Base-by-base conservation (phyloP, 1,140 invertebrate genomes). In the Drosophila santomea region DNA sequence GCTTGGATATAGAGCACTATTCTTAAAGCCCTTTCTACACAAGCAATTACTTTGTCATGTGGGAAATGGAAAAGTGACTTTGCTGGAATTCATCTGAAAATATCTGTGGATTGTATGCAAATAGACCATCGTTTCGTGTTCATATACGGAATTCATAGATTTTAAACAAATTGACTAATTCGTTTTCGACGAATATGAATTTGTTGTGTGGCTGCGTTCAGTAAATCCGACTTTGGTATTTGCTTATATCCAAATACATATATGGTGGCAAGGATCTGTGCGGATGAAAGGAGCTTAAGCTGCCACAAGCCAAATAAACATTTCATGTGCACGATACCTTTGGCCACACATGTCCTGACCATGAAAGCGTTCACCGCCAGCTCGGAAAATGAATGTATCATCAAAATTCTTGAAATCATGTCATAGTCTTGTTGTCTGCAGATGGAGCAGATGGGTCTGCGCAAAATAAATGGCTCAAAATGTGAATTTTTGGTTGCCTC, bases 381-480 rank as follows among this genome's bases (percentile, higher is more conserved):
- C 17, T 12, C n/a, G 25, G 4, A 20, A 58, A 71, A 58, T 58
- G 15, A 72, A 69, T 58, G 52, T 58, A 71, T 71, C 66, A 72
- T 72, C 68, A 71, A 71, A 72, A 72, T 72, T 58, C 20, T 38
- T 72, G 20, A 72, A 72, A 72, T 71, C 68, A 72, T 72, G 51
- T 71, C 52, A 57, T 39, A 71, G 51, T 54, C 68, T 25, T 57
- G 51, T 58, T 69, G 28, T 11, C 38, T 44, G 64, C 47, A 64
- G 64, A 66, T 71, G 64, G 23, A 69, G 51, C 68, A 72, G 68
- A 58, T 72, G 68, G 52, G 71, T 15, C 50, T 28, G 55, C 38
- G 44, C 7, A 79, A 43, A 79, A 69, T 74, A 74, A 82, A 78
- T 83, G 74, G 50, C 28, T 32, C 47, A 45, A n/a, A 72, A 50